phyloP scores from a whole-genome alignment of 2,113 vertebrate species.

The Vanacampus margaritifer region DNA sequence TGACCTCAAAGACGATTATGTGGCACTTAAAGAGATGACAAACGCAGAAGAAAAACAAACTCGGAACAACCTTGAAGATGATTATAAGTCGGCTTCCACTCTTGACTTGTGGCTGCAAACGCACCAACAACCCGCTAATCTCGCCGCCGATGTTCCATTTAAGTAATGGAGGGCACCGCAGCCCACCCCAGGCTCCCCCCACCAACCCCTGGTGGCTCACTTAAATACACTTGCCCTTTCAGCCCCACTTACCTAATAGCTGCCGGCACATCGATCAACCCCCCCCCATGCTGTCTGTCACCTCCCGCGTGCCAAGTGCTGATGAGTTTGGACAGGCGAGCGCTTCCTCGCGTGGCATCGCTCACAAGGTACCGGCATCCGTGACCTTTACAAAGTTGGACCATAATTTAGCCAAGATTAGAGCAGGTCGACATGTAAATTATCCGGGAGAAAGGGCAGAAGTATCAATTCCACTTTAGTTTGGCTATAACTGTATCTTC shows the following conservation, averaged over 20 bases:
- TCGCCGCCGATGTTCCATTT: conserved; percentile 32
- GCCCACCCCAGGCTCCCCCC: background rate
- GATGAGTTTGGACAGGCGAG: conserved; percentile 64
- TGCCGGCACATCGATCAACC: conserved; percentile 76
- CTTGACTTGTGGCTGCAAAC: background rate
- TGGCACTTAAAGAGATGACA: conserved; percentile 24
- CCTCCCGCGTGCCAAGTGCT: conserved; percentile 53
- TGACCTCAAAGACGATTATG: conserved; percentile 17
- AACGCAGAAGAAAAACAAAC: background rate
- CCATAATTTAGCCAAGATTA: conserved; percentile 63
- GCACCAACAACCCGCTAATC: conserved; percentile 21
- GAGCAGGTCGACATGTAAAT: conserved; percentile 65
- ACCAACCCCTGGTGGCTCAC: conserved; percentile 27
- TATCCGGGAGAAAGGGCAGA: conserved; percentile 62
- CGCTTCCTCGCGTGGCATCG: conserved; percentile 42
- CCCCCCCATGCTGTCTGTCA: conserved; percentile 75
- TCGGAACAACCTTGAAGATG: background rate
- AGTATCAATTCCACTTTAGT: conserved; percentile 56
- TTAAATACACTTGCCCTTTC: conserved; percentile 74
- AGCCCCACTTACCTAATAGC: conserved; percentile 73
- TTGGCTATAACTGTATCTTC: background rate
- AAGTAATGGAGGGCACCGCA: conserved; percentile 27
- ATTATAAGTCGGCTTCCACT: background rate
- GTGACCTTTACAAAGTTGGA: conserved; percentile 68
- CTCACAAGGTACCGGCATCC: conserved; percentile 38